Base-by-base conservation (phyloP, 2,113 vertebrate species). In the Aleadryas rufinucha region DNA sequence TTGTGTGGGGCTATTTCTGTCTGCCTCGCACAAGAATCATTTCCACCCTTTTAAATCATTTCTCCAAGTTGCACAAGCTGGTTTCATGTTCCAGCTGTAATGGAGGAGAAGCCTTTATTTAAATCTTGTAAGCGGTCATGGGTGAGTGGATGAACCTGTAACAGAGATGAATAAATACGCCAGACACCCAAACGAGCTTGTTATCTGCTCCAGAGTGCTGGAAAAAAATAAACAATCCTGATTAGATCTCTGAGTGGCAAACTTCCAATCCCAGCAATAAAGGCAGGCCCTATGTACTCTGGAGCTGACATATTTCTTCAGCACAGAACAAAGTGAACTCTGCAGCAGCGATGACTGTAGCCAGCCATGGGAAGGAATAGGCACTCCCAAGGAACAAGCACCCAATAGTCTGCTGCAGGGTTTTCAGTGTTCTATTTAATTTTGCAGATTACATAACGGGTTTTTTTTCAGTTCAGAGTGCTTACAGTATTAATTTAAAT, bases 1-100 rank as follows among this genome's bases (percentile, higher is more conserved):
- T 96, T 85, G 57, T 82, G 53, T 56, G 72, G 79, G 47, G 84
- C 68, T 97, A 95, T 96, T 97, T 97, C 76, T 94, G 89, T 87
- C 89, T 39, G 45, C 74, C 81, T 87, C 7, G 1, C n/a, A 66
- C n/a, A 50, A 64, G 65, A 93, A 75, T 76, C 42, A 90, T 84
- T 96, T 93, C 83, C 79, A 75, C 93, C 18, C 49, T 92, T 94
- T 87, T 28, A 84, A 84, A 56, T 70, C 7, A 66, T 88, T 93
- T 93, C 92, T 93, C 83, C 86, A 72, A 92, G 79, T 84, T 66
- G 81, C 39, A 65, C 56, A 76, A 76, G 82, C 80, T 84, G 69
- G 23, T 86, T 94, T 93, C 37, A 21, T 93, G 93, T 94, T 78
- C n/a, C 72, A 84, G 80, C 44, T 47, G 42, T 69, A 60, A 78